Conservation (phyloP, 2,888 invertebrate species). For the Tinea semifulvella region DNA sequence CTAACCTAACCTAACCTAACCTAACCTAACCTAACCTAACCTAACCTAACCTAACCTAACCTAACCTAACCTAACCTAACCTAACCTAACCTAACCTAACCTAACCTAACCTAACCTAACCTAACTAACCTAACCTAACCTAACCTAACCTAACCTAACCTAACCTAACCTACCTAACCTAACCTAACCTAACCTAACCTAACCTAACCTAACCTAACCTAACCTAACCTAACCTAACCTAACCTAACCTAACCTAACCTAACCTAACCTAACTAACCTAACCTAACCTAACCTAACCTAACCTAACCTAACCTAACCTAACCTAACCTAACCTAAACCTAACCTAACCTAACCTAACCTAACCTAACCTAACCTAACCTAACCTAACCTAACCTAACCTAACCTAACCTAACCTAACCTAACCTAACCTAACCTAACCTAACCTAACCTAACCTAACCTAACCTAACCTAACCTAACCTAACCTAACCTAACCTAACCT, state of each 20-base stretch:
- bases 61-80: no score
- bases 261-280: neutral
- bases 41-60: conserved; percentile 17
- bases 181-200: no score
- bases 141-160: no score
- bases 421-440: conserved; percentile 17
- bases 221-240: no score
- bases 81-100: no score
- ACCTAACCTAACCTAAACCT: no score
- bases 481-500: conserved; percentile 19
- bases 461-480: conserved; percentile 21
- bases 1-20: no score
- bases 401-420: conserved; percentile 19
- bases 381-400: conserved; percentile 20
- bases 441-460: conserved; percentile 17
- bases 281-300: conserved; percentile 12
- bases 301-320: conserved; percentile 18
- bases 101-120: no score
- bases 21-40: no score
- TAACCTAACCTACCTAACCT: no score
- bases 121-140: conserved; percentile 6
- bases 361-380: conserved; percentile 19
- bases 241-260: no score
- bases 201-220: no score
- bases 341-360: conserved; percentile 15